These are phyloP conservation scores for Mimas tiliae DNA, from an alignment of 2,888 invertebrate genomes.

Conservation along the genomic window DNA sequence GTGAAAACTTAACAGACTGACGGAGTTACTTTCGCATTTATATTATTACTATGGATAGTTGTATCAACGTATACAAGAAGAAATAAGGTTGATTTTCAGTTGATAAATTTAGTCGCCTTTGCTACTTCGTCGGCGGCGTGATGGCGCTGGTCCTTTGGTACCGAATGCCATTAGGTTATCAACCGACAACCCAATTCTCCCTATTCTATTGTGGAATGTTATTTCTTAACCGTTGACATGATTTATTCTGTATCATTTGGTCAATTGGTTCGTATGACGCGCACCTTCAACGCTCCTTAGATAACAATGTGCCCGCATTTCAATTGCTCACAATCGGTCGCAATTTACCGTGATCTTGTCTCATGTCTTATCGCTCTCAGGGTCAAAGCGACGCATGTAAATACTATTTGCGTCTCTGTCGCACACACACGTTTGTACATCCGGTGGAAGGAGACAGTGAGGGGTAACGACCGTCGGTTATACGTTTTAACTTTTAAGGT, in stretches of 20 bases:
- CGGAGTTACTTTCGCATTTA: too few species aligned
- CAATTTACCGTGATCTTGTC: constrained; percentile 56
- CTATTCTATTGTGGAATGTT: not conserved
- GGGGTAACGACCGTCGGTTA: constrained; percentile 56
- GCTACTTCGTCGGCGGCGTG: too few species aligned
- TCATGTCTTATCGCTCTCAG: constrained; percentile 43
- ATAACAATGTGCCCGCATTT: constrained; percentile 19
- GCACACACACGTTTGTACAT: constrained; percentile 39
- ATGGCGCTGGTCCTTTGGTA: too few species aligned
- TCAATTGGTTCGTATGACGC: constrained; percentile 37
- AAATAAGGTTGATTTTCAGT: too few species aligned
- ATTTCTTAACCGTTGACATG: constrained; percentile 2
- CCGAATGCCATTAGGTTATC: not conserved
- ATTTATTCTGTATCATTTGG: constrained; percentile 13
- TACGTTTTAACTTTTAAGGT: constrained; percentile 48
- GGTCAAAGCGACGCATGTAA: constrained; percentile 49
- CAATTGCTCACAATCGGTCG: constrained; percentile 55
- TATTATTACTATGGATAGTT: too few species aligned
- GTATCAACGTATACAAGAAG: too few species aligned
- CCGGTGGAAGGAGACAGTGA: constrained; percentile 47
- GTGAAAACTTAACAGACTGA: too few species aligned
- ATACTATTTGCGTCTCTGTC: constrained; percentile 38
- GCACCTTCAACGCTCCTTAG: constrained; percentile 28
- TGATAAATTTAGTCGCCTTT: too few species aligned
- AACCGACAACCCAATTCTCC: not conserved